Conservation (phyloP, 2,797 vertebrate species). For the Myiotriccus ornatus region DNA sequence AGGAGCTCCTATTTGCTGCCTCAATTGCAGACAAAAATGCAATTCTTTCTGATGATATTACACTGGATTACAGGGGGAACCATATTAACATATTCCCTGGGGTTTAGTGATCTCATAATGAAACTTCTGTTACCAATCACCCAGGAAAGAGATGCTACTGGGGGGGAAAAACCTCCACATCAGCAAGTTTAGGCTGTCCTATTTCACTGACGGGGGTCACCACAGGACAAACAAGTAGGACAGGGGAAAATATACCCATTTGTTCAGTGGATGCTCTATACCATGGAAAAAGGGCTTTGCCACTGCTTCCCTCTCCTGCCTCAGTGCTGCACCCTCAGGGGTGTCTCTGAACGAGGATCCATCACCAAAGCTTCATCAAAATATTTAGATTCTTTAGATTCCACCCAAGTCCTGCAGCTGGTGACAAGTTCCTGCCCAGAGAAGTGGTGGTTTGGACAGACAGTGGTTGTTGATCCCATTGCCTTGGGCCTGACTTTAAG, state of each 20-base stretch:
- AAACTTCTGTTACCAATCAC: conserved; percentile 19
- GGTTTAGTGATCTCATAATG: conserved; percentile 48
- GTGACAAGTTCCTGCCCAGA: neutral
- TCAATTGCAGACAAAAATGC: conserved; percentile 18
- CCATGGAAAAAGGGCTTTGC: neutral
- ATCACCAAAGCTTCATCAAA: neutral
- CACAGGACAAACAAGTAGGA: neutral
- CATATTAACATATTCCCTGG: conserved; percentile 45
- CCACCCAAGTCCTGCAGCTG: neutral
- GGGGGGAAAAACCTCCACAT: neutral
- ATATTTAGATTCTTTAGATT: neutral
- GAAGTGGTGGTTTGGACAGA: too few species aligned
- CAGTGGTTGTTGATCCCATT: too few species aligned
- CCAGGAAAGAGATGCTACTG: neutral
- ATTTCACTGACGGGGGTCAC: neutral
- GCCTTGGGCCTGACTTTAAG: neutral
- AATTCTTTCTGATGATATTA: conserved; percentile 32
- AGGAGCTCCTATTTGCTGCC: neutral
- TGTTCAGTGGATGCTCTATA: neutral
- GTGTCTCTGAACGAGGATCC: neutral
- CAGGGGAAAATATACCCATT: neutral
- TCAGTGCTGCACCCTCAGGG: neutral
- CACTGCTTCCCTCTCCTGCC: neutral
- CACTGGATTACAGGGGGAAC: conserved; percentile 14
- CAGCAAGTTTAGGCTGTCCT: neutral